These are phyloP conservation scores for Montipora foliosa DNA, from an alignment of 64 coral and sea anemone species.

Conservation along the genomic window DNA sequence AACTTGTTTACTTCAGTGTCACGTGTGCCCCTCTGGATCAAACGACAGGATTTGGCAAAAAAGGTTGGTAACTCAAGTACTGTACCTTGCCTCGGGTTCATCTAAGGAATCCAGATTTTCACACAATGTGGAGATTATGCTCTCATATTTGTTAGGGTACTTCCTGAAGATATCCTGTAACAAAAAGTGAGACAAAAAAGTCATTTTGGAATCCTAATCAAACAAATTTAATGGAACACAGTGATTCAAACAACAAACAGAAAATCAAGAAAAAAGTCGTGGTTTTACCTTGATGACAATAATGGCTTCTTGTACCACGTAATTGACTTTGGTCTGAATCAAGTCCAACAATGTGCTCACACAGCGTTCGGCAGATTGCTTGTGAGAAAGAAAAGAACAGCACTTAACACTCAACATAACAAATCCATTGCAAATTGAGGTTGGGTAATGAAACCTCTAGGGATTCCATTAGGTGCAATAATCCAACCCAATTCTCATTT, in stretches of 20 bases:
- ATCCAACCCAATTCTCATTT: too few species aligned
- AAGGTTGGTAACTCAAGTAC: neutral
- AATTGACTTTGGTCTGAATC: constrained; percentile 99
- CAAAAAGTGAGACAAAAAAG: neutral
- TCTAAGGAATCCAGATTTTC: constrained; percentile 99
- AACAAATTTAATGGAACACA: neutral
- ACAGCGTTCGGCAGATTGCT: constrained; percentile 99
- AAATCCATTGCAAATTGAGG: too few species aligned
- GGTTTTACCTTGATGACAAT: constrained; percentile 95
- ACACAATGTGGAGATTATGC: constrained; percentile 97
- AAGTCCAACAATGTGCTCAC: constrained; percentile 96
- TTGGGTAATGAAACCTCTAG: too few species aligned
- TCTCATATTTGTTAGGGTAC: constrained; percentile 99
- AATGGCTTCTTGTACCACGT: constrained; percentile 99
- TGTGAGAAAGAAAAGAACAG: neutral
- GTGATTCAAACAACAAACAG: neutral
- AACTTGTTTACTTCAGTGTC: too few species aligned
- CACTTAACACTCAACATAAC: too few species aligned
- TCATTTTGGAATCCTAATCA: neutral
- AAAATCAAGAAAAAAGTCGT: neutral
- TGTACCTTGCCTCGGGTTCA: constrained; percentile 97
- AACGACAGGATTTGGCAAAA: too few species aligned
- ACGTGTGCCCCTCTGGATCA: too few species aligned
- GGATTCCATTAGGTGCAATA: too few species aligned
- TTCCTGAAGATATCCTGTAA: constrained; percentile 97